phyloP scores from a whole-genome alignment of 1,140 invertebrate genomes.

The Pentalonia nigronervosa region DNA sequence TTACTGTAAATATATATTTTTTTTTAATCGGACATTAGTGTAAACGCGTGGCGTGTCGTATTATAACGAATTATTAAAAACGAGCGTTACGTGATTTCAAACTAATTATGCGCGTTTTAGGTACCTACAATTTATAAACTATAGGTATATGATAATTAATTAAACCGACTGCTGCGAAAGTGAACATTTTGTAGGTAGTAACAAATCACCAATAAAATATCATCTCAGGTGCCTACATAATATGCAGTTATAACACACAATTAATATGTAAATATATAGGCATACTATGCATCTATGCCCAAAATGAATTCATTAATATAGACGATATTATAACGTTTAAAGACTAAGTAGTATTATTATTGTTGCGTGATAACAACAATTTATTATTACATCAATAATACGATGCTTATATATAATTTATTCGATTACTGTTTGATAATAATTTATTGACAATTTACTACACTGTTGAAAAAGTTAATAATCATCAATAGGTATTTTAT shows the following conservation, averaged over 20 bases:
- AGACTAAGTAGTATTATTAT: background rate
- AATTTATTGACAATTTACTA: background rate
- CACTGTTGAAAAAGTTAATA: background rate
- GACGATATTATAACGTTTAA: background rate
- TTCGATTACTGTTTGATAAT: background rate
- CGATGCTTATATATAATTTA: background rate
- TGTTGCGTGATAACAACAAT: background rate
- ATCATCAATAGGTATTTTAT: background rate
- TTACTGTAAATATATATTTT: background rate
- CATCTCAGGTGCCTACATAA: background rate
- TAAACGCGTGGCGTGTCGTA: background rate
- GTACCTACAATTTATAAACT: background rate
- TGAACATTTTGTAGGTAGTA: background rate
- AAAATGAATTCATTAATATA: background rate
- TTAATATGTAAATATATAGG: background rate
- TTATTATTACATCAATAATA: background rate
- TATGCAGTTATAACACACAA: background rate
- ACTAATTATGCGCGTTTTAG: background rate
- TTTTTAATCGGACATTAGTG: background rate
- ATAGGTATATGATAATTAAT: background rate
- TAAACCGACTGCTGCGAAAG: background rate
- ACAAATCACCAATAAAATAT: constrained; percentile 11
- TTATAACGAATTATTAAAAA: background rate
- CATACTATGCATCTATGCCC: background rate
- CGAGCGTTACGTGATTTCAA: background rate